These are phyloP conservation scores for Leontopithecus rosalia DNA, from an alignment of 2,797 vertebrate genomes.

Conservation along the genomic window DNA sequence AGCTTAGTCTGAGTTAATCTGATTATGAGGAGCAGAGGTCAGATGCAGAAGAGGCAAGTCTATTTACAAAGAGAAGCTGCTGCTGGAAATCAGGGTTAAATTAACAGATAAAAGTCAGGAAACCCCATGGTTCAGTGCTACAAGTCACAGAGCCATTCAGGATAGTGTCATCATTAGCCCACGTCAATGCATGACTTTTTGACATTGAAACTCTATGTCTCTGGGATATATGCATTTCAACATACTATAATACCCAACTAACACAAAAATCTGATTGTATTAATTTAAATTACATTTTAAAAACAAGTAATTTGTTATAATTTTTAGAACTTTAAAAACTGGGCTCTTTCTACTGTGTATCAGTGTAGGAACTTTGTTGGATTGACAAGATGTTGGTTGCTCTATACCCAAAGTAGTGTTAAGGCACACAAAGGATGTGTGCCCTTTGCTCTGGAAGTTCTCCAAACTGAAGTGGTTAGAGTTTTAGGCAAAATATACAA, in stretches of 20 bases:
- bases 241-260: background rate
- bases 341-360: background rate
- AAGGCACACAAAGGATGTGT: background rate
- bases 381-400: background rate
- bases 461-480: background rate
- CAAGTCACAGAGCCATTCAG: background rate
- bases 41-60: slow-evolving; percentile 22
- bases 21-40: slow-evolving; percentile 54
- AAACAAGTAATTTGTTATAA: background rate
- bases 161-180: background rate
- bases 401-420: background rate
- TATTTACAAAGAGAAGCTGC: background rate
- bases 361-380: background rate
- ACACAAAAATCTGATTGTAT: background rate
- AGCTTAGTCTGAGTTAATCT: slow-evolving; percentile 68
- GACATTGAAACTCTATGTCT: background rate
- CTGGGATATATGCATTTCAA: background rate
- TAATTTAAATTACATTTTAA: background rate
- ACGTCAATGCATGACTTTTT: background rate
- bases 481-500: background rate
- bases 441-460: background rate
- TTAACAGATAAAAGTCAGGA: background rate
- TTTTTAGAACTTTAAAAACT: background rate
- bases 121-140: background rate
- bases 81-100: slow-evolving; percentile 25